Evolutionary conservation across 2,113 vertebrate genomes (phyloP), one percentile per base, ranked within the genome.

Genomic region (Tylochromis polylepis): DNA sequence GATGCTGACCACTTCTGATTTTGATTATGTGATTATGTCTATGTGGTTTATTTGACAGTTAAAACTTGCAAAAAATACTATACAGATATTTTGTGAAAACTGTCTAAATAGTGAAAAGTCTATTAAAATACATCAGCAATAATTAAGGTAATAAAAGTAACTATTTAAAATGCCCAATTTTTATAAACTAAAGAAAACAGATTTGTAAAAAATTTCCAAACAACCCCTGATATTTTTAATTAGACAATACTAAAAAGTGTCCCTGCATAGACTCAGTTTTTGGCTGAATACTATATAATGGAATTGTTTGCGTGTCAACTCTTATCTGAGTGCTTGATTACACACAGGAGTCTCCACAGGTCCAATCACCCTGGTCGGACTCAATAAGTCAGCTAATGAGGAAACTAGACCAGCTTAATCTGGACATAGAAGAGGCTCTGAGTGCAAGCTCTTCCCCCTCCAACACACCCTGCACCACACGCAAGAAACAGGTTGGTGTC

Each of bases 401-500:
- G 93, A 97, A 96, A 84, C 96, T 98, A 83, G 97, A 98, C 90
- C 95, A 95, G 83, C 94, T 98, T 81, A 96, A 97, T 91, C 90
- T 97, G 88, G 97, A 98, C 94, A 97, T 98, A 81, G 96, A 97
- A 91, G 97, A 98, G 87, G 97, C 97, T 85, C 95, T 98, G 79
- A 97, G 96, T 88, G 90, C 93, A 46, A 87, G 93, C 65, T 96
- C 97, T 72, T 97, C 97, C 88, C 97, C 97, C 3, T 95, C 94
- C 2, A 81, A 93, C 94, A 97, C 97, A 9, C 96, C 96, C 86
- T 91, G 91, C 90, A 90, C 92, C 59, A 60, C 93, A 86, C 95
- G 96, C 85, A 97, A 93, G 85, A 93, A 96, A 58, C 91, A 92
- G 95, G 96, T 97, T 93, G 97, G 94, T 38, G 82, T 79, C 46